Conservation (phyloP, 2,113 vertebrate species). For the Pelmatolapia mariae region DNA sequence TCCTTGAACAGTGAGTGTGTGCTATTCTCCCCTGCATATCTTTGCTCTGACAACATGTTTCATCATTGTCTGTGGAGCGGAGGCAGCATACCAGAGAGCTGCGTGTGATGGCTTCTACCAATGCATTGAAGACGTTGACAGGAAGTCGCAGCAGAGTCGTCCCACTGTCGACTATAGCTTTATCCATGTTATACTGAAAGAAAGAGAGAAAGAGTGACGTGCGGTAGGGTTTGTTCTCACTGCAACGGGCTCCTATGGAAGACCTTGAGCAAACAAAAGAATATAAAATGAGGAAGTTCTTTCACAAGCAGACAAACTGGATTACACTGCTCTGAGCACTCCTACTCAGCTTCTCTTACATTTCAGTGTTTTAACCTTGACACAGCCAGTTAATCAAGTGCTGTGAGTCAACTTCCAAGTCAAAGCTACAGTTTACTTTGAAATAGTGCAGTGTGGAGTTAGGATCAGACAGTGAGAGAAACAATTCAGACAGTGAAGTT, state of each 20-base stretch:
- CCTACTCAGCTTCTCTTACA: not conserved
- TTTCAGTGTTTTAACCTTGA: not conserved
- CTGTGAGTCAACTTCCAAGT: not conserved
- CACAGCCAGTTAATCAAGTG: not conserved
- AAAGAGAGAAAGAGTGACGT: not conserved
- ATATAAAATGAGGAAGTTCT: not conserved
- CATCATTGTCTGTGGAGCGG: slow-evolving; percentile 26
- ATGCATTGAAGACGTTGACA: slow-evolving; percentile 85
- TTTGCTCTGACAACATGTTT: slow-evolving; percentile 43
- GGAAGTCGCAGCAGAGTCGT: slow-evolving; percentile 93
- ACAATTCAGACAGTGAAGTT: not conserved
- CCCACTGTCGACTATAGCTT: slow-evolving; percentile 97
- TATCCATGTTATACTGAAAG: slow-evolving; percentile 89
- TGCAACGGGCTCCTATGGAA: not conserved
- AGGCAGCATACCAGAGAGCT: slow-evolving; percentile 80
- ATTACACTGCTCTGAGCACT: not conserved
- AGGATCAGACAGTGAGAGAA: not conserved
- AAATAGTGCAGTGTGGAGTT: not conserved
- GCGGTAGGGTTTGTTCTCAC: not conserved
- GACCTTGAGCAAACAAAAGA: slow-evolving; percentile 15
- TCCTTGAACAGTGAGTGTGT: slow-evolving; percentile 30
- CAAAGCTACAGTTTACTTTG: not conserved
- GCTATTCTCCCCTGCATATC: slow-evolving; percentile 3
- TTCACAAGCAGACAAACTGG: not conserved
- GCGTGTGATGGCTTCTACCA: slow-evolving; percentile 84